phyloP scores from a whole-genome alignment of 2,797 vertebrate species.

The Odontamblyopus lacepedii region DNA sequence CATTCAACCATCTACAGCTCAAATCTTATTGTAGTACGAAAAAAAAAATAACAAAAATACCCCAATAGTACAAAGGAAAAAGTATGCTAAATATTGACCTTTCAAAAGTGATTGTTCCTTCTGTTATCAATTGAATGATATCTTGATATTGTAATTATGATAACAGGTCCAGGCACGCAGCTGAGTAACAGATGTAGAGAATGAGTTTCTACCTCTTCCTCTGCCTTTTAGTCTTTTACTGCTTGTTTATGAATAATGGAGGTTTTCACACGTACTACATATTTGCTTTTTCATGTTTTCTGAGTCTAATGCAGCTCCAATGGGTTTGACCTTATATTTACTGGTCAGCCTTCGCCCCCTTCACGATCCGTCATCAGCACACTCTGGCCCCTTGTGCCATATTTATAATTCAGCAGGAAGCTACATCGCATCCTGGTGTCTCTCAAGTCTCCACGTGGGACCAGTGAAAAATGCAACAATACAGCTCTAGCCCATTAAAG shows the following conservation, averaged over 20 bases:
- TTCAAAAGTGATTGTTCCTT: no score
- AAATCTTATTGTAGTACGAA: no score
- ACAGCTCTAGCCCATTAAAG: not conserved
- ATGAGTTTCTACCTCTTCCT: not conserved
- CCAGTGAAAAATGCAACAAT: constrained; percentile 7
- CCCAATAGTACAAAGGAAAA: no score
- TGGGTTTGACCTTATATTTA: constrained; percentile 37
- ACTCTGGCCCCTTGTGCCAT: constrained; percentile 13
- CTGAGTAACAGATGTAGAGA: no score
- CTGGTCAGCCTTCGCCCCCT: constrained; percentile 36
- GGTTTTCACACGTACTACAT: constrained; percentile 26
- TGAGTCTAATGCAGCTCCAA: constrained; percentile 13
- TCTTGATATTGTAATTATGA: no score
- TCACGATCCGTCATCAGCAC: constrained; percentile 37
- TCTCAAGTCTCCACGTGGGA: constrained; percentile 22
- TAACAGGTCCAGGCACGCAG: no score
- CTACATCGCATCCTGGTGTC: constrained; percentile 13
- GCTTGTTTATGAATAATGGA: constrained; percentile 49
- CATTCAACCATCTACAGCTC: no score
- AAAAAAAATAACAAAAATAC: no score
- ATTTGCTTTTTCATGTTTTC: constrained; percentile 6
- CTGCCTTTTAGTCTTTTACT: constrained; percentile 20
- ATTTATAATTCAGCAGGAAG: constrained; percentile 59
- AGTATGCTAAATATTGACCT: no score
- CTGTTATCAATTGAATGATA: no score